Evolutionary conservation across 2,888 invertebrate species (phyloP).

Genomic region (Euclidia mi): DNA sequence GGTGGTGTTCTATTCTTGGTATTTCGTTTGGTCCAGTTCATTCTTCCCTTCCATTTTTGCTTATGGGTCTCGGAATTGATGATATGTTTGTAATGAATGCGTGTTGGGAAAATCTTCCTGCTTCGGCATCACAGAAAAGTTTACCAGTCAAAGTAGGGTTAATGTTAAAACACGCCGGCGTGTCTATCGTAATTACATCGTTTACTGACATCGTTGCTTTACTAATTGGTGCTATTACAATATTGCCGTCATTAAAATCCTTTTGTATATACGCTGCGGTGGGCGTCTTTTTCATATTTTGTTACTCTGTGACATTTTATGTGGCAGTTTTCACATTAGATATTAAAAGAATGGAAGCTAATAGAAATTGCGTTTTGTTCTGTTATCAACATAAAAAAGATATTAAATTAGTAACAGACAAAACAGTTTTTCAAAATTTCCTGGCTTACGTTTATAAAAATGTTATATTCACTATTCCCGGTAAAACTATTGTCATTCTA

Average conservation of each 20-base stretch:
- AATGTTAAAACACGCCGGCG: slow-evolving; percentile 94
- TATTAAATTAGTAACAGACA: slow-evolving; percentile 86
- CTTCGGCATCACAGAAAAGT: slow-evolving; percentile 85
- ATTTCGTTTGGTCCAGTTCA: slow-evolving; percentile 95
- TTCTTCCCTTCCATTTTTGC: slow-evolving; percentile 94
- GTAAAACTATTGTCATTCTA: slow-evolving; percentile 91
- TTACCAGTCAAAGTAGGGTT: slow-evolving; percentile 92
- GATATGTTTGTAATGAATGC: slow-evolving; percentile 96
- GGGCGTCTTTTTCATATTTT: slow-evolving; percentile 93
- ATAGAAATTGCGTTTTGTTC: slow-evolving; percentile 92
- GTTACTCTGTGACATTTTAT: slow-evolving; percentile 95
- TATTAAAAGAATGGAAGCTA: slow-evolving; percentile 90
- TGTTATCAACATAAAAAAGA: slow-evolving; percentile 91
- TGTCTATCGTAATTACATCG: slow-evolving; percentile 95
- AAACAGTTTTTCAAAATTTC: slow-evolving; percentile 89
- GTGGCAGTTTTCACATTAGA: slow-evolving; percentile 94
- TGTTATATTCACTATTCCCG: slow-evolving; percentile 91
- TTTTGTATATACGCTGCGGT: slow-evolving; percentile 95
- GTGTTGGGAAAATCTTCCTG: slow-evolving; percentile 92
- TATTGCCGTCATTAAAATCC: slow-evolving; percentile 94
- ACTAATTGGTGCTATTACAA: slow-evolving; percentile 94
- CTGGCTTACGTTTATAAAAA: slow-evolving; percentile 91
- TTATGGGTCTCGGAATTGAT: slow-evolving; percentile 95
- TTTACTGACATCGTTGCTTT: slow-evolving; percentile 95
- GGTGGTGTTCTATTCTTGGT: slow-evolving; percentile 92